Evolutionary conservation across 1,140 invertebrate genomes (phyloP), one percentile per base, ranked within the genome.

Genomic region (Tetramorium parvispinum): DNA sequence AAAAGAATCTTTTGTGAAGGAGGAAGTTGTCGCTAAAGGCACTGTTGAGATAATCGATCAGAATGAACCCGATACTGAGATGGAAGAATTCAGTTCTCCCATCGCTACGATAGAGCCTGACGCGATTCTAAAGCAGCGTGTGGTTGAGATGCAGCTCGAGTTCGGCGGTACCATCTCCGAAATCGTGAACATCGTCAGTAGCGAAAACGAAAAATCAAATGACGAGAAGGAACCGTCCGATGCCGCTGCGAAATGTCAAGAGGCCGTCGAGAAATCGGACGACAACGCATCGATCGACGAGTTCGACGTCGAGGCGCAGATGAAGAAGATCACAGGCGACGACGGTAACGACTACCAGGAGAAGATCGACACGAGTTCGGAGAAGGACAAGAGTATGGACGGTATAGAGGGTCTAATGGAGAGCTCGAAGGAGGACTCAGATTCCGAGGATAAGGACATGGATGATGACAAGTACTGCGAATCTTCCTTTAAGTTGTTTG

Each of bases 331-430:
- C 18, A 95, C 94, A 0, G 94, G 94, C 0, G 94, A 95, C 40
- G 94, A 95, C 77, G 94, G 94, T 0, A 93, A 95, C 40, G 94
- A 95, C 81, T 95, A 95, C 37, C 93, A 94, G 57, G 94, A 94
- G 37, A 95, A 95, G 49, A 78, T 93, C 0, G 93, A 95, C 2
- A 91, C 79, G 0, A 88, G 86, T 32, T 90, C 89, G 0, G 94
- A 95, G 21, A 93, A 91, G 57, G 93, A 94, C 65, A 93, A 94
- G 71, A 94, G 93, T n/a, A 92, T 95, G 85, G 94, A 95, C 61
- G 94, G 94, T 0, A 94, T 95, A 37, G 94, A 95, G 65, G 94
- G 94, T 1, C 43, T 95, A 10, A 95, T 95, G 94, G 95, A 95
- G 16, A 95, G 94, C 40, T 95, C 94, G 0, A 95, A 95, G 61